Evolutionary conservation across 2,888 invertebrate genomes (phyloP).

Genomic region (Sminthurides aquaticus): DNA sequence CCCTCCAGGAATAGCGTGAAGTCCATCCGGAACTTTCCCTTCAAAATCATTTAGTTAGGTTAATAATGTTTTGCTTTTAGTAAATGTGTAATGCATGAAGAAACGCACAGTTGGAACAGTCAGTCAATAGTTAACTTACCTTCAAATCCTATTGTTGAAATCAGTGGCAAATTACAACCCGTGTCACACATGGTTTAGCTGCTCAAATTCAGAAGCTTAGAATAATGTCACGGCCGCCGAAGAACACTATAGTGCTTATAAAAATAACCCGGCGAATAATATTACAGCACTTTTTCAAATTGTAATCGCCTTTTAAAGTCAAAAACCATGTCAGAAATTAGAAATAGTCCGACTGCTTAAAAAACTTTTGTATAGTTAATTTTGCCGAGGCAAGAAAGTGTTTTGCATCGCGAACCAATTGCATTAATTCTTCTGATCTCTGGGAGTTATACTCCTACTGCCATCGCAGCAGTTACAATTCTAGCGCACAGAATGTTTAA

Average conservation of each 20-base stretch:
- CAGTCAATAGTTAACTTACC: too few species aligned
- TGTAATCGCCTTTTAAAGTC: not conserved
- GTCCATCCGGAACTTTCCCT: conserved; percentile 40
- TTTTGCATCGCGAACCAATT: too few species aligned
- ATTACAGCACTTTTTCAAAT: not conserved
- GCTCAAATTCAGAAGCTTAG: not conserved
- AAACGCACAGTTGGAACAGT: conserved; percentile 4
- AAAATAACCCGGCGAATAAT: too few species aligned
- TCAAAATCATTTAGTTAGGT: not conserved
- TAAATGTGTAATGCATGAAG: conserved; percentile 1
- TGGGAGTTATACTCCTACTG: too few species aligned
- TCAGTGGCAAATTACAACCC: conserved; percentile 32
- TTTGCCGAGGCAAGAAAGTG: too few species aligned
- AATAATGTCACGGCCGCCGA: not conserved
- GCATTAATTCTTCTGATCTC: too few species aligned
- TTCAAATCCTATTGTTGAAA: conserved; percentile 42
- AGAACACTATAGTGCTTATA: not conserved
- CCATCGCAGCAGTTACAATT: too few species aligned
- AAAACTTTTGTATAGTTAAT: not conserved
- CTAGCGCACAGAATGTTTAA: too few species aligned
- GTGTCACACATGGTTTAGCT: conserved; percentile 17
- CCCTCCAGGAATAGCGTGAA: conserved; percentile 28
- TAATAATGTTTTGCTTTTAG: too few species aligned
- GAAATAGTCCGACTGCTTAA: too few species aligned
- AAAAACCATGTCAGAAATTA: too few species aligned